Base-by-base conservation (phyloP, 1,140 invertebrate species). In the Dendroctonus valens region DNA sequence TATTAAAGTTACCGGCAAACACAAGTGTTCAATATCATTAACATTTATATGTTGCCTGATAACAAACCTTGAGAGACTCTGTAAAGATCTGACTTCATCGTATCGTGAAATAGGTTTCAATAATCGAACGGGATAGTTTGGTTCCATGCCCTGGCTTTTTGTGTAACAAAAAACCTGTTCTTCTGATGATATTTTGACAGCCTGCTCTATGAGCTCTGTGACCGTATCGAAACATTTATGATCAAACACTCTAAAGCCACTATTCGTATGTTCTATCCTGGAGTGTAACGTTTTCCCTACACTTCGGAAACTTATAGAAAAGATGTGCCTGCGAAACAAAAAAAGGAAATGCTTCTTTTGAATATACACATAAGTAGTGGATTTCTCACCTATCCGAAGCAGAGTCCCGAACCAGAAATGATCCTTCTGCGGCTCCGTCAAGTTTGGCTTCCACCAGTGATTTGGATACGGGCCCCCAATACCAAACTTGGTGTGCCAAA, bases 31-130 rank as follows among this genome's bases (percentile, higher is more conserved):
- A 74, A 91, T 89, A 74, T 91, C 86, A 74, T 91, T 88, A 65
- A 86, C 78, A 69, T 86, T 80, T 59, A 85, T 87, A 77, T 87
- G 84, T 70, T 90, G 86, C 72, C 90, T 80, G 64, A 93, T 90
- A 14, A 91, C 87, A 79, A 91, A 90, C 57, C 90, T 81, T 74
- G 90, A 91, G 15, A 92, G 79, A 78, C 90, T 88, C 76, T 90
- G 87, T 64, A 93, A 78, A 55, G 87, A 86, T 67, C 86, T 82
- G 53, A 92, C 87, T 77, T 90, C 84, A 15, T 84, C 86, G 72
- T 91, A 91, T 61, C 90, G 81, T 53, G 90, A 91, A 8, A 92
- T 81, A 14, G 91, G 90, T 76, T 89, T 89, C 41, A 86, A 89
- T n/a, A 92, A 77, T 59, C 87, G 81, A 9, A 91, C 88, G 4